Conservation (phyloP, 2,113 vertebrate genomes). For the Grantiella picta region DNA sequence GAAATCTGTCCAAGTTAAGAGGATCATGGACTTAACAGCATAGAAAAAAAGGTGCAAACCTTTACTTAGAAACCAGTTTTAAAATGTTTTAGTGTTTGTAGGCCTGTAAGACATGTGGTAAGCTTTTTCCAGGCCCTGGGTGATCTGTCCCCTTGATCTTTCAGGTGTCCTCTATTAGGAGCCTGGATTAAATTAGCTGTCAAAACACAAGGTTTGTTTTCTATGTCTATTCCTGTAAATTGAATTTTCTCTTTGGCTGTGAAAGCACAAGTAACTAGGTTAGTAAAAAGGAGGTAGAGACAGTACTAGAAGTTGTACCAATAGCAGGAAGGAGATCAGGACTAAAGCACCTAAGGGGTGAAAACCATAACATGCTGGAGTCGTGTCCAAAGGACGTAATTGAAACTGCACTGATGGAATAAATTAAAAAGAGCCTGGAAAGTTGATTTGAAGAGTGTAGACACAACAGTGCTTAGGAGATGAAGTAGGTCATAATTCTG, state of each 20-base stretch:
- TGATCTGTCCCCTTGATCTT: background rate
- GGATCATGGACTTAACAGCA: background rate
- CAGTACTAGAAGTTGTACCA: background rate
- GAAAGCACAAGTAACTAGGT: background rate
- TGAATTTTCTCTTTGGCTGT: background rate
- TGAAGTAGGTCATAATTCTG: background rate
- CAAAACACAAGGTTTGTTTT: background rate
- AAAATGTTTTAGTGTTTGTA: background rate
- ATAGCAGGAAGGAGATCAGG: background rate
- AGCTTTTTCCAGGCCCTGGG: background rate
- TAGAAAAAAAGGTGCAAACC: accelerated
- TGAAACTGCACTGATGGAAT: background rate
- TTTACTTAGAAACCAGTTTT: background rate
- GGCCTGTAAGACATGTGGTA: background rate
- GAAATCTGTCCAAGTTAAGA: background rate
- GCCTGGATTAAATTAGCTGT: background rate
- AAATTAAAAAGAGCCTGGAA: background rate
- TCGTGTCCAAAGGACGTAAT: background rate
- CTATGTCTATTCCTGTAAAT: background rate
- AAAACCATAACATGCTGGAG: background rate
- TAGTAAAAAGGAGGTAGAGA: background rate
- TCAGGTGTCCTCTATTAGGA: background rate
- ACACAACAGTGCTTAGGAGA: background rate
- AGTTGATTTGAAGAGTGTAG: background rate
- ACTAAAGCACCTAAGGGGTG: background rate